Conservation (phyloP, 1,140 invertebrate genomes). For the Diuraphis noxia region DNA sequence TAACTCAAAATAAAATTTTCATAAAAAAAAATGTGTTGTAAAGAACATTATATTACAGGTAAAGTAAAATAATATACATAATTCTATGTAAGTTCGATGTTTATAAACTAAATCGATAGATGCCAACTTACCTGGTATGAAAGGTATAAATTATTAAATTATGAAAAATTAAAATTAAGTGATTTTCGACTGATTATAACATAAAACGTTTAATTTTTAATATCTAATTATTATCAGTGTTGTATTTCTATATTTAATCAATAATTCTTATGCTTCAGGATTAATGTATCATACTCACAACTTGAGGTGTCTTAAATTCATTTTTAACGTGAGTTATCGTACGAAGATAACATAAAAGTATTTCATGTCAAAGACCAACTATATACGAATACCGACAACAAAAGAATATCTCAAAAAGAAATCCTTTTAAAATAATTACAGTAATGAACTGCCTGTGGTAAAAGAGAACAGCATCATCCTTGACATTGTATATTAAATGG, state of each 20-base stretch:
- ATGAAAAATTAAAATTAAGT: too few species aligned
- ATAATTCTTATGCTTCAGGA: not conserved
- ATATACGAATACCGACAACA: not conserved
- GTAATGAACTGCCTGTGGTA: not conserved
- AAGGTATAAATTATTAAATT: too few species aligned
- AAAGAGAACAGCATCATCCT: not conserved
- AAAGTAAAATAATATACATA: too few species aligned
- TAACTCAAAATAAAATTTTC: not conserved
- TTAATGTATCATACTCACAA: not conserved
- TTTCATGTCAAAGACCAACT: not conserved
- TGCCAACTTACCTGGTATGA: too few species aligned
- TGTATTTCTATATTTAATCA: not conserved
- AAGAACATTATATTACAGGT: too few species aligned
- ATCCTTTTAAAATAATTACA: not conserved
- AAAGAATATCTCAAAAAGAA: not conserved
- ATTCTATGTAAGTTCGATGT: too few species aligned
- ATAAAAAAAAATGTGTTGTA: too few species aligned
- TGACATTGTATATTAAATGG: not conserved
- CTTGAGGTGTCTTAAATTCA: not conserved
- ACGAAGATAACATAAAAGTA: not conserved
- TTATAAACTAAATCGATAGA: too few species aligned
- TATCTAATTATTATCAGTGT: not conserved
- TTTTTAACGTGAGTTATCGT: not conserved
- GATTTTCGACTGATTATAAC: too few species aligned
- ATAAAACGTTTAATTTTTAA: not conserved